A percentile compares a stretch with the other conserved stretches of the same genome.
phyloP scores from a whole-genome alignment of 2,113 vertebrate species.

The Helogale parvula region DNA sequence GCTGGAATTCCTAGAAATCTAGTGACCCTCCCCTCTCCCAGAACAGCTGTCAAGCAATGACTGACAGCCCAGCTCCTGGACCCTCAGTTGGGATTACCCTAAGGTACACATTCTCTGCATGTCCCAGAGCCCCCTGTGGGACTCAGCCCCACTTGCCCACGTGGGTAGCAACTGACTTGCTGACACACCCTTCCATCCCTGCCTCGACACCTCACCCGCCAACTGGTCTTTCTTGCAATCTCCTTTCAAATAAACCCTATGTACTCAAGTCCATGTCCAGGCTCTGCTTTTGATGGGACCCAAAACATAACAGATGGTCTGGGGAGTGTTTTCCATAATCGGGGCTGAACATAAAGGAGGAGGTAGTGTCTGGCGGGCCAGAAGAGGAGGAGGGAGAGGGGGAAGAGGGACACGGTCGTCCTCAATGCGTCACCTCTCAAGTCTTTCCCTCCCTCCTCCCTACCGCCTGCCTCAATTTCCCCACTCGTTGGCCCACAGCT shows the following conservation, averaged over 20 bases:
- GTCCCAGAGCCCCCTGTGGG: neutral
- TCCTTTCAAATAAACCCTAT: neutral
- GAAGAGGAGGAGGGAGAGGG: neutral
- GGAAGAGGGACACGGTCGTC: neutral
- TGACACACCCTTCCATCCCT: neutral
- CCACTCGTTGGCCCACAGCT: neutral
- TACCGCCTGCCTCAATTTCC: conserved; percentile 2
- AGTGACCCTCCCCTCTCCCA: neutral
- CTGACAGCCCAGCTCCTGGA: neutral
- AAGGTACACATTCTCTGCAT: neutral
- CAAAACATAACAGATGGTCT: neutral
- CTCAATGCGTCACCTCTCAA: neutral
- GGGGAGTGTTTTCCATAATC: neutral
- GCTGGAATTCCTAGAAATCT: neutral
- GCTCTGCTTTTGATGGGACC: neutral
- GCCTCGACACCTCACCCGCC: neutral
- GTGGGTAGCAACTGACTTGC: neutral
- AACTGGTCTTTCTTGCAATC: neutral
- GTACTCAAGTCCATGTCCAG: neutral
- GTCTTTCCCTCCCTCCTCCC: neutral
- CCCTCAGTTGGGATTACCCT: neutral
- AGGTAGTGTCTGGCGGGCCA: neutral
- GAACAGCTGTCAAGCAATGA: neutral
- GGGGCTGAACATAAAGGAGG: neutral
- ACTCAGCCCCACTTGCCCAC: neutral